Base-by-base conservation (phyloP, 2,797 vertebrate species). In the Aeoliscus strigatus region DNA sequence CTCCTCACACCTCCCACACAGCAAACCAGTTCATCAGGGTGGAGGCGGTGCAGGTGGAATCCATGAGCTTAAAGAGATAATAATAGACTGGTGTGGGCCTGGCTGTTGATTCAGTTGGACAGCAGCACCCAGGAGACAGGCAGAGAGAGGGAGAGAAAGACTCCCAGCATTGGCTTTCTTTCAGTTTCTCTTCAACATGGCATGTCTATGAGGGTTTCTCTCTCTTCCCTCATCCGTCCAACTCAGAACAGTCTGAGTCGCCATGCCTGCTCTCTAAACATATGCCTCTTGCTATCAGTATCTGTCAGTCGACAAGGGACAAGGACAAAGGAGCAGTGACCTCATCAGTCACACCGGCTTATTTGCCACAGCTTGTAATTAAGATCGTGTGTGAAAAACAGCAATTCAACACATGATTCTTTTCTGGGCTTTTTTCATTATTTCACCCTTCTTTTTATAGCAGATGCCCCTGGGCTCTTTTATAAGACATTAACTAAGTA, bases 71-170 rank as follows among this genome's bases (percentile, higher is more conserved):
- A 80, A 83, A 81, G 74, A 84, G 81, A 81, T 83, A 85, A 84
- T 84, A 85, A 85, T 84, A 83, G 83, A 85, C 79, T 74, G 64
- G 73, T 80, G 79, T 75, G 74, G 78, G 72, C 68, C 70, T 73
- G 58, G 65, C 70, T 80, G 82, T 83, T 81, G 79, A 85, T 85
- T 83, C 70, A 75, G 73, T 82, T 66, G 79, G 80, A 86, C 79
- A 86, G 84, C 74, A 62, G 57, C 75, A 79, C 83, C 66, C 82
- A 69, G 38, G 81, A 79, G 80, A 79, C 60, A 27, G 47, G 29
- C 39, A 37, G 37, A 25, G 39, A 42, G 18, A 36, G 32, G 26
- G 31, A 24, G 40, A 56, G 47, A 51, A 44, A 61, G 50, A 55
- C 55, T 69, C 58, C 42, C 52, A 56, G 51, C 73, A 71, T 72